Base-by-base conservation (phyloP, 2,888 invertebrate species). In the Melipona beecheii region DNA sequence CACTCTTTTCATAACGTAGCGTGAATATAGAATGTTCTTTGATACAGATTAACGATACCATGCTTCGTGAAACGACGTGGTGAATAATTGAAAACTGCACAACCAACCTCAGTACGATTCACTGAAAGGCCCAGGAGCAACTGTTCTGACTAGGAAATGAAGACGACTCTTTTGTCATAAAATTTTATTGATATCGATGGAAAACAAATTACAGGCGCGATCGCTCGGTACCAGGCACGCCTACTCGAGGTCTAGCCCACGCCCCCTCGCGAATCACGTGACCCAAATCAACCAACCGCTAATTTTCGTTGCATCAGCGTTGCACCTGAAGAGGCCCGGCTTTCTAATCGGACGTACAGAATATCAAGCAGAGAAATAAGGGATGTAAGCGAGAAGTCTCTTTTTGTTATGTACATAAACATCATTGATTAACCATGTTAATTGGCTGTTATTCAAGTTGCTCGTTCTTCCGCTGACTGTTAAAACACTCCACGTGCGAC, bases 401-500 rank as follows among this genome's bases (percentile, higher is more conserved):
- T 31, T 50, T 78, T 43, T 73, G 27, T 78, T 84, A 78, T 83
- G 66, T 72, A 31, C 62, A 78, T 70, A 62, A 66, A 76, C 73
- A 74, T 79, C 73, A 83, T 83, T 85, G 84, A 85, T 83, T 43
- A 43, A 43, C 84, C 79, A 85, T 78, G 84, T 76, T 76, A 79
- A 83, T 85, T 79, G 66, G 78, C 65, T 24, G 9, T 11, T 43
- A 9, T 79, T 77, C 71, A 76, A 74, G 71, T 64, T 50, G n/a
- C 17, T 60, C 64, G 21, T 58, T 70, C 79, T 68, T 83, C 43
- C 73, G 24, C 62, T 50, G 79, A 66, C 75, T 83, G 74, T 31
- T 75, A 70, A 43, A 84, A 75, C 68, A 52, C 64, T 66, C 56
- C 62, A 74, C 83, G 83, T 70, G 27, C 49, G 24, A 27, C 27